A percentile compares a stretch with the other conserved stretches of the same genome.
These are phyloP conservation scores for Cheumatopsyche charites DNA, from an alignment of 1,140 invertebrate genomes.

Conservation along the genomic window DNA sequence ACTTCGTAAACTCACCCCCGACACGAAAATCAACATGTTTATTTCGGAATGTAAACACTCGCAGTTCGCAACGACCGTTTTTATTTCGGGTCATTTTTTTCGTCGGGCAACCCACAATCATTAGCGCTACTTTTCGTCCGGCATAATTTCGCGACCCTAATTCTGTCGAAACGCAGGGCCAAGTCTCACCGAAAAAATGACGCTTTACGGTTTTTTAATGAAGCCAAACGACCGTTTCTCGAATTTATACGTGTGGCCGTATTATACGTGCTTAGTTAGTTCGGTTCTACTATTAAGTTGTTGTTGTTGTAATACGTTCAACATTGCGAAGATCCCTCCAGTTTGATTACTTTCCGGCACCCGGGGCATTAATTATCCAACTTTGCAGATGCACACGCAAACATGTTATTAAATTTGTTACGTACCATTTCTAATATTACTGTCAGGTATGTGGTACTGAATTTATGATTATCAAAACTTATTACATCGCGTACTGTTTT, in stretches of 20 bases:
- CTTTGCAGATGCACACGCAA: slow-evolving; percentile 20
- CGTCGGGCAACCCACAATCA: background rate
- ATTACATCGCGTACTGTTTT: no score
- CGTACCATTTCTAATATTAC: background rate
- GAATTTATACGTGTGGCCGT: background rate
- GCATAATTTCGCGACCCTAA: background rate
- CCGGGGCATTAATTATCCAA: slow-evolving; percentile 12
- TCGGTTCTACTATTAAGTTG: background rate
- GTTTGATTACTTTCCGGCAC: slow-evolving; percentile 18
- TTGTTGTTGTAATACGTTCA: background rate
- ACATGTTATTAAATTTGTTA: slow-evolving; percentile 19
- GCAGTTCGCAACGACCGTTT: no score
- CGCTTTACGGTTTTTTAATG: slow-evolving; percentile 15
- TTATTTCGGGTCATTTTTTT: no score
- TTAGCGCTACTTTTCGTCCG: background rate
- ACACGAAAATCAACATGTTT: no score
- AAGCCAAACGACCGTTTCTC: background rate
- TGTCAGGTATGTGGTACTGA: background rate
- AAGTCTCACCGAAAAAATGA: slow-evolving; percentile 1
- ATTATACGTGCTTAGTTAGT: background rate
- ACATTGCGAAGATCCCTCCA: slow-evolving; percentile 1
- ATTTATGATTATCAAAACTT: no score
- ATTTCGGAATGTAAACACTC: no score
- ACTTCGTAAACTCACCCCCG: no score
- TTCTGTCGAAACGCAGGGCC: background rate